Evolutionary conservation across 2,797 vertebrate species (phyloP).

Genomic region (Enteromius anoplus): DNA sequence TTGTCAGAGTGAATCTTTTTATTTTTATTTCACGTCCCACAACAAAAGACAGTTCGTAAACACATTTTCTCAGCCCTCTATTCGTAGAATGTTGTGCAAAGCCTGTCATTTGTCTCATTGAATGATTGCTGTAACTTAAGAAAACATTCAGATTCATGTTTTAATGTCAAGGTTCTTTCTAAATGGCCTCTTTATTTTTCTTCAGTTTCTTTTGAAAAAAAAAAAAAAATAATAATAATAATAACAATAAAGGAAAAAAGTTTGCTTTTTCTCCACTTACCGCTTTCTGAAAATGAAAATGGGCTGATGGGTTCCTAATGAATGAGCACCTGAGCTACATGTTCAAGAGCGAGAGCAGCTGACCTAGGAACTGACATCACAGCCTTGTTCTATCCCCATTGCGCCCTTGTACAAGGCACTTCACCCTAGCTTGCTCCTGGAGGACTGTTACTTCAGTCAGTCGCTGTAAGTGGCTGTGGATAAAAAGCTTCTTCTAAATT

Average conservation of each 20-base stretch:
- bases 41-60: conserved; percentile 58
- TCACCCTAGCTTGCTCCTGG: background rate
- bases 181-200: conserved; percentile 51
- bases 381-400: background rate
- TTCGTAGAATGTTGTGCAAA: conserved; percentile 52
- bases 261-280: background rate
- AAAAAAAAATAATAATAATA: background rate
- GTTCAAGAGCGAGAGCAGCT: background rate
- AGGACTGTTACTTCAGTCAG: background rate
- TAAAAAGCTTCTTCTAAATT: conserved; percentile 23
- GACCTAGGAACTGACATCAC: conserved; percentile 23
- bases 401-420: conserved; percentile 1
- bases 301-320: background rate
- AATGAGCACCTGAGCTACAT: background rate
- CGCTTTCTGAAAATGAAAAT: background rate
- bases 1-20: conserved; percentile 58
- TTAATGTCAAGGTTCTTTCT: conserved; percentile 61
- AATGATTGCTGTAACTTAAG: conserved; percentile 55
- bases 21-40: conserved; percentile 52
- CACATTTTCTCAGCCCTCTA: conserved; percentile 59
- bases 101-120: conserved; percentile 59
- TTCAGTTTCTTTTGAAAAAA: background rate
- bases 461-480: conserved; percentile 17
- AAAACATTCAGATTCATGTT: conserved; percentile 52
- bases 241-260: background rate